Conservation (phyloP, 1,140 invertebrate species). For the Orchesella cincta region DNA sequence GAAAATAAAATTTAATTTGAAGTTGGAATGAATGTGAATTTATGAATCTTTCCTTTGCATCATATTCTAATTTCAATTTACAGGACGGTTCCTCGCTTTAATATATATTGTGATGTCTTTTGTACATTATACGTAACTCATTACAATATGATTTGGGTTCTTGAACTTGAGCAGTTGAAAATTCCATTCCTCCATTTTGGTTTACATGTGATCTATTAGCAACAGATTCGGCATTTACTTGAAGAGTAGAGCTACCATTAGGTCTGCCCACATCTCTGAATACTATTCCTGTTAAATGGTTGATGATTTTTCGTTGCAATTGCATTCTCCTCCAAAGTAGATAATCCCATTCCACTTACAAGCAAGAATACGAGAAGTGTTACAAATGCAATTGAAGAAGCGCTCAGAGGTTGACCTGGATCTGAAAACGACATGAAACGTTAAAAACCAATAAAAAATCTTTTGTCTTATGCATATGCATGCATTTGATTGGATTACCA, state of each 20-base stretch:
- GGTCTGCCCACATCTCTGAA: conserved; percentile 36
- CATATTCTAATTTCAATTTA: too few relatives aligned
- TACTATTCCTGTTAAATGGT: conserved; percentile 43
- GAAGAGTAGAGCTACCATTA: neutral
- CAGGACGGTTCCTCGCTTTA: too few relatives aligned
- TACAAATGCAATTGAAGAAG: conserved; percentile 19
- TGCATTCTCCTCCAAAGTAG: conserved; percentile 42
- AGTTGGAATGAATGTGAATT: too few relatives aligned
- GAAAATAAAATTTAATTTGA: too few relatives aligned
- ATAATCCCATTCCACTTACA: conserved; percentile 18
- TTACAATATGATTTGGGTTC: neutral
- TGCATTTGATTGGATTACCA: conserved; percentile 23
- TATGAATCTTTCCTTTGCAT: too few relatives aligned
- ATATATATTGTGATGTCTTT: too few relatives aligned
- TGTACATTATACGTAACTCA: too few relatives aligned
- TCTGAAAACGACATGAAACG: conserved; percentile 4
- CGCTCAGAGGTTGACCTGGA: conserved; percentile 8
- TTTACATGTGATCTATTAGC: too few relatives aligned
- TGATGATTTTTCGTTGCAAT: conserved; percentile 45
- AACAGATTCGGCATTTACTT: too few relatives aligned
- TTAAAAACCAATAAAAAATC: neutral
- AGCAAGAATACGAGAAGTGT: conserved; percentile 15
- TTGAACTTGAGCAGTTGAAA: neutral
- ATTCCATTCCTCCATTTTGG: conserved; percentile 15
- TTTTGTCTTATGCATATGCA: neutral